phyloP scores from a whole-genome alignment of 1,140 invertebrate genomes.

The Pomacea maculata region DNA sequence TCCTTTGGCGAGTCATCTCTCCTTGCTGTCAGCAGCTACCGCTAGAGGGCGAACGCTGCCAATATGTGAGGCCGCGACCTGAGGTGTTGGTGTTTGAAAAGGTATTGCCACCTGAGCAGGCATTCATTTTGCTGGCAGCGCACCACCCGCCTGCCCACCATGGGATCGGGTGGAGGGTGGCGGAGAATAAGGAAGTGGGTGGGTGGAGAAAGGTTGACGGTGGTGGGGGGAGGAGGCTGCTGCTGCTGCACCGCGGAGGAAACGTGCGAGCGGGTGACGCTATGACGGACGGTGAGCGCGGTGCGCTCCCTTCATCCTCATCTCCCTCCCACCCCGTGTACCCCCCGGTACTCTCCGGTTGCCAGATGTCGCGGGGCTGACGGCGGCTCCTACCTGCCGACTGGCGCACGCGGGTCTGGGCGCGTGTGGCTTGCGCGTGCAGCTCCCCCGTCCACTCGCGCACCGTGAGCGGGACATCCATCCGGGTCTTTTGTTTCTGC shows the following conservation, averaged over 20 bases:
- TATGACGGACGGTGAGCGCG: background rate
- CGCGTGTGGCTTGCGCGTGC: slow-evolving; percentile 1
- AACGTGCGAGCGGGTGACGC: too few relatives aligned
- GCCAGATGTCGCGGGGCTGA: background rate
- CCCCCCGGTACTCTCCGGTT: background rate
- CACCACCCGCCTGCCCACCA: background rate
- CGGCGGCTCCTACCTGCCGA: too few relatives aligned
- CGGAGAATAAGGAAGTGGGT: too few relatives aligned
- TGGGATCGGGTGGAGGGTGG: background rate
- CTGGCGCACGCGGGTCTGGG: background rate
- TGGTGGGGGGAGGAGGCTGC: background rate
- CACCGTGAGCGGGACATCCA: background rate
- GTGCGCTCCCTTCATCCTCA: background rate
- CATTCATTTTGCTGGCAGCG: background rate
- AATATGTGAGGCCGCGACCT: slow-evolving; percentile 4
- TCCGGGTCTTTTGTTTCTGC: slow-evolving; percentile 10
- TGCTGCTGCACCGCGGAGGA: background rate
- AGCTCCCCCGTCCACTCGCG: background rate
- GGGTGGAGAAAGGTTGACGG: background rate
- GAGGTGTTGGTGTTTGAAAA: slow-evolving; percentile 4
- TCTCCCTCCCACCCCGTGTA: background rate
- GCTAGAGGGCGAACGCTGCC: slow-evolving; percentile 2
- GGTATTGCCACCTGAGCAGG: background rate
- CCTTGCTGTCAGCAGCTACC: background rate
- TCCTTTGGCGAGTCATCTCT: slow-evolving; percentile 2